These are phyloP conservation scores for Leptopilina clavipes DNA, from an alignment of 1,140 invertebrate species.

Conservation along the genomic window DNA sequence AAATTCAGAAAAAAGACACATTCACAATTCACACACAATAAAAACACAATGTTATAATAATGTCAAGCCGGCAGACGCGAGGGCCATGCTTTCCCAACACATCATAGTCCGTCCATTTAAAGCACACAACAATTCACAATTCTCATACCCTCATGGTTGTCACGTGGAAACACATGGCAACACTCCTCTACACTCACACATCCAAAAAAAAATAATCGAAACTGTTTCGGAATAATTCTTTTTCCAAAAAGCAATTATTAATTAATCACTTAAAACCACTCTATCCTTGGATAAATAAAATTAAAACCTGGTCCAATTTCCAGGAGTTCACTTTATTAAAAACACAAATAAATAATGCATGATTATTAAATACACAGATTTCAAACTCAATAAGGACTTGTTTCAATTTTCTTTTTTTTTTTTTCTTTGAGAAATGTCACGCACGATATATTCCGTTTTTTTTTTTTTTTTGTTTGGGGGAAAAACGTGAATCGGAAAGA, in stretches of 20 bases:
- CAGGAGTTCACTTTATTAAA: too few species aligned
- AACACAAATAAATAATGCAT: too few species aligned
- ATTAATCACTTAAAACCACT: too few species aligned
- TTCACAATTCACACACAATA: background rate
- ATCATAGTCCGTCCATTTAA: background rate
- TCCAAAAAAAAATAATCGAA: background rate
- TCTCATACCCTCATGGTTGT: constrained; percentile 4
- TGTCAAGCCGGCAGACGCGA: constrained; percentile 35
- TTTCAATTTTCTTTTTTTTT: background rate
- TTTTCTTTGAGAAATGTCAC: constrained; percentile 18
- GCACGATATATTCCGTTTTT: constrained; percentile 43
- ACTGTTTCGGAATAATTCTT: background rate
- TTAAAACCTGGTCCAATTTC: too few species aligned
- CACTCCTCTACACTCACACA: background rate
- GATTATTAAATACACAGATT: too few species aligned
- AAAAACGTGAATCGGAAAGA: constrained; percentile 46
- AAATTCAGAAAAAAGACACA: too few species aligned
- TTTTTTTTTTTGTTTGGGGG: too few species aligned
- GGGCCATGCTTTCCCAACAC: constrained; percentile 5
- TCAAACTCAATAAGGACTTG: background rate
- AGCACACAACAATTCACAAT: background rate
- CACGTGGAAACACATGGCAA: background rate
- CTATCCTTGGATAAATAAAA: too few species aligned
- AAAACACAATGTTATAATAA: constrained; percentile 9
- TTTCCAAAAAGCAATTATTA: too few species aligned